Evolutionary conservation across 1,140 invertebrate genomes (phyloP).

Genomic region (Ericerus pela): DNA sequence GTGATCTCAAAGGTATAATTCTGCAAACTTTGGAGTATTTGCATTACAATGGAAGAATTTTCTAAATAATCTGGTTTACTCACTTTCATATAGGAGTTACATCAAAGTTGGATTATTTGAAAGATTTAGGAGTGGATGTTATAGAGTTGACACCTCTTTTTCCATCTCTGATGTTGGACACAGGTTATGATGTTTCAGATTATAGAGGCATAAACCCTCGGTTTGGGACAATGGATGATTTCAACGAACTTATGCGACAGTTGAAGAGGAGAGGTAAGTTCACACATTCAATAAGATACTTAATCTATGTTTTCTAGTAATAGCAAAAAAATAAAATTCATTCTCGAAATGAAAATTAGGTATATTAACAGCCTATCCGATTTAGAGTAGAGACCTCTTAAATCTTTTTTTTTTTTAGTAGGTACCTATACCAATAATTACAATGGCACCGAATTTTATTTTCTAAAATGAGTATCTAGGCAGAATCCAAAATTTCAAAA

Average conservation of each 20-base stretch:
- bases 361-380: too few species aligned
- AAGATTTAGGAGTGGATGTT: slow-evolving; percentile 27
- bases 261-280: slow-evolving; percentile 11
- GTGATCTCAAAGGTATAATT: slow-evolving; percentile 45
- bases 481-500: too few species aligned
- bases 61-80: not conserved
- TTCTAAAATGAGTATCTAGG: too few species aligned
- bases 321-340: too few species aligned
- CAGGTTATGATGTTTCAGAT: slow-evolving; percentile 58
- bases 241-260: slow-evolving; percentile 8
- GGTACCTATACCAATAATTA: too few species aligned
- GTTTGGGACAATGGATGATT: slow-evolving; percentile 14
- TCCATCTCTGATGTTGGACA: slow-evolving; percentile 47
- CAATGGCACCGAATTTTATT: too few species aligned
- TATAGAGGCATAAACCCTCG: slow-evolving; percentile 36
- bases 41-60: not conserved
- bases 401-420: too few species aligned
- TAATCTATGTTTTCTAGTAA: too few species aligned
- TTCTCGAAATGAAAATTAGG: too few species aligned
- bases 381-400: too few species aligned
- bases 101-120: not conserved
- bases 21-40: not conserved
- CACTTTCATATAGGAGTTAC: not conserved
- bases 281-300: too few species aligned
- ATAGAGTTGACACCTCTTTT: slow-evolving; percentile 7